Base-by-base conservation (phyloP, 1,140 invertebrate species). In the Macrocentrus cingulum region DNA sequence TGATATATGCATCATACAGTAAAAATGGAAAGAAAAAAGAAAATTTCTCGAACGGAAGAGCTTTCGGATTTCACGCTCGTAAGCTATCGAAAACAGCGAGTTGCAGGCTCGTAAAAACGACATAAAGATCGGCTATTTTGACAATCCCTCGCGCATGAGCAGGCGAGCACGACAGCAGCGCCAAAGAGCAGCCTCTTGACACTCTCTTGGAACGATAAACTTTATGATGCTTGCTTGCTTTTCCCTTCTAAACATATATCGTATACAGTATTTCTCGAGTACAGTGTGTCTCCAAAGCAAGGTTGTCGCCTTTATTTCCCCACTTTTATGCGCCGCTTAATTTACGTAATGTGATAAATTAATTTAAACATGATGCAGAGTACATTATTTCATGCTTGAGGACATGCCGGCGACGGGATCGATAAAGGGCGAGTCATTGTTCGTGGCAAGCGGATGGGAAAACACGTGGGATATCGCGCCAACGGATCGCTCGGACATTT, bases 121-220 rank as follows among this genome's bases (percentile, higher is more conserved):
- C 74, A 67, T 74, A 74, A 75, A 76, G 75, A 77, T 75, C 68
- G 69, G 75, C 74, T 77, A 76, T 76, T 79, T 77, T 76, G 74
- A 77, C 75, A 76, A 75, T 75, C 69, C 67, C 16, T 36, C 18
- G 29, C 32, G 49, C 19, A 37, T 18, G 32, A 37, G 13, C 25
- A 51, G 32, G 18, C 15, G 23, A 50, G 32, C 11, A 13, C n/a
- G 8, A 36, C n/a, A 36, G 32, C 25, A 37, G 34, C 57, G 60
- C 59, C 34, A 64, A 50, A 54, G 45, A 50, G 32, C 36, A 36
- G 55, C 56, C 45, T 49, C 53, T 42, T 45, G 53, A 46, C 53
- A 39, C 53, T 56, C 62, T 54, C 57, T 29, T 29, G 9, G 52
- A 59, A 61, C 67, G 73, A 76, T 76, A 74, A 75, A 77, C 61